Evolutionary conservation across 2,888 invertebrate species (phyloP), one percentile per base, ranked within the genome.

Genomic region (Autographa pulchrina): DNA sequence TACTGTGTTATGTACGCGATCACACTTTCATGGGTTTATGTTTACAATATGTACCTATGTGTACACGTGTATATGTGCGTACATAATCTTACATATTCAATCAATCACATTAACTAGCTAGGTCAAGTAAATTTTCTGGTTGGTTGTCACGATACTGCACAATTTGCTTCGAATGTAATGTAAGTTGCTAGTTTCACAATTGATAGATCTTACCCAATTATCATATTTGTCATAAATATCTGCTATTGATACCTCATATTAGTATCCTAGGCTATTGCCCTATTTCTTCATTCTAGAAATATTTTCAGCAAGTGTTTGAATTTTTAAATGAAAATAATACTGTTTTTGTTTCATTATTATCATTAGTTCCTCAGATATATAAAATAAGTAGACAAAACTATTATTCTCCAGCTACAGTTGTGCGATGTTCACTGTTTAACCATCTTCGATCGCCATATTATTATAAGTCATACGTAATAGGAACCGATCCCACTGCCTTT

Each of bases 401-500:
- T 7, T 48, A 48, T 48, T 48, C n/a, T 7, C 16, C 7, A n/a
- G n/a, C n/a, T 8, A 7, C n/a, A 16, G 48, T n/a, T n/a, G 48
- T n/a, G 48, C 48, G n/a, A 48, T 48, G 48, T 48, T 48, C n/a
- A 43, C 43, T 3, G 43, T 48, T n/a, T 48, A 7, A 48, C n/a
- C 48, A 7, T 48, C 48, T 48, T 48, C n/a, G 8, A 48, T 6
- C n/a, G n/a, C 48, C 48, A 48, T 48, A n/a, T n/a, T n/a, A n/a
- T n/a, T n/a, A 48, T 48, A 48, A 48, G 48, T 48, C 48, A 48
- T 48, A 8, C n/a, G n/a, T 48, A 48, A 48, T 48, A 48, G 48
- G 48, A 48, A 48, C 48, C n/a, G 48, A 48, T 48, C n/a, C 48
- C 48, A 48, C 48, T 48, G 48, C n/a, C n/a, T 41, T 38, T 38